A percentile compares a stretch with the other conserved stretches of the same genome.
Conservation (phyloP, 2,888 invertebrate species). For the Caenorhabditis drosophilae region DNA sequence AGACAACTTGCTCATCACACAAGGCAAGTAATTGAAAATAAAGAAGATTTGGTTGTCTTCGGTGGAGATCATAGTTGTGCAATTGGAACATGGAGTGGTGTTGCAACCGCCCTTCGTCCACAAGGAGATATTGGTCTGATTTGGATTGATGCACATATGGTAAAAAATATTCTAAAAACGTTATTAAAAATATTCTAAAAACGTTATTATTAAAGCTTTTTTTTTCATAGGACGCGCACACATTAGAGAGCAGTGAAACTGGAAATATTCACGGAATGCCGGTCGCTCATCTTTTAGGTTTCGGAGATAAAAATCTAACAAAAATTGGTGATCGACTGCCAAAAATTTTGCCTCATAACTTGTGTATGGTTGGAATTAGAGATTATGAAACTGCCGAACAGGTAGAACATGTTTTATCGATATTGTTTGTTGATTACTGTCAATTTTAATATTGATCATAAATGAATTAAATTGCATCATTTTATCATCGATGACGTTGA, state of each 20-base stretch:
- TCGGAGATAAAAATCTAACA: conserved; percentile 50
- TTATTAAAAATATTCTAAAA: neutral
- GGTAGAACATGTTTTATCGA: conserved; percentile 22
- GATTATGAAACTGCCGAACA: conserved; percentile 60
- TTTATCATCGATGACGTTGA: no score
- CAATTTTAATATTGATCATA: no score
- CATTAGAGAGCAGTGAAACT: conserved; percentile 49
- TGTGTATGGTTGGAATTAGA: conserved; percentile 60
- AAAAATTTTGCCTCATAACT: conserved; percentile 55
- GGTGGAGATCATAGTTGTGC: conserved; percentile 64
- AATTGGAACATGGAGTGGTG: conserved; percentile 65
- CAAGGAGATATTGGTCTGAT: conserved; percentile 59
- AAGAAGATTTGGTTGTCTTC: conserved; percentile 54
- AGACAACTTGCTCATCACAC: conserved; percentile 52
- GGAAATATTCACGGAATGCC: conserved; percentile 66
- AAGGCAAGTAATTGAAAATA: conserved; percentile 36
- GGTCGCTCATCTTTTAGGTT: conserved; percentile 60
- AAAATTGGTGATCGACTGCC: conserved; percentile 48
- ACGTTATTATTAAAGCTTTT: neutral
- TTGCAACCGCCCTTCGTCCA: conserved; percentile 52
- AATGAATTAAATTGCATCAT: no score
- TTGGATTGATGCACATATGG: conserved; percentile 65
- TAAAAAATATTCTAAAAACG: conserved; percentile 6
- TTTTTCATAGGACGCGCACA: conserved; percentile 57
- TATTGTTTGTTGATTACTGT: neutral